These are phyloP conservation scores for Diglossa cyanea DNA, from an alignment of 2,797 vertebrate species.

Conservation along the genomic window DNA sequence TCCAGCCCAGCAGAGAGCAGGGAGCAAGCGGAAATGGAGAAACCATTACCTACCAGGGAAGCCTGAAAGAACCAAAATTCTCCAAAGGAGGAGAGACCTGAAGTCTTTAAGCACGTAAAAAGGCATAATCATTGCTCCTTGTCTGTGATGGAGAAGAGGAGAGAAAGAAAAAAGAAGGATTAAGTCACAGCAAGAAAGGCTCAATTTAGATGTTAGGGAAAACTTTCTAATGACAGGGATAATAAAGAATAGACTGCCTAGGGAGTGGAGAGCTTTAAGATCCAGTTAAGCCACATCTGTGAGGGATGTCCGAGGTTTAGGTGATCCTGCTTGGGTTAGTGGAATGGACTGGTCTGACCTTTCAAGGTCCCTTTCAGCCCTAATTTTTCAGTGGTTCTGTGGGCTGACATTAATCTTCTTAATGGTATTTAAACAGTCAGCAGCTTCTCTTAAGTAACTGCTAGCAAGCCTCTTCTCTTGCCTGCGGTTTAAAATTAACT, in stretches of 20 bases:
- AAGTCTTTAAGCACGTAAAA: slow-evolving; percentile 41
- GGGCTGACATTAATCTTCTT: slow-evolving; percentile 63
- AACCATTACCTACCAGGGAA: slow-evolving; percentile 3
- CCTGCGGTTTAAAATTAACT: slow-evolving; percentile 62
- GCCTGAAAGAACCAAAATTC: slow-evolving; percentile 1
- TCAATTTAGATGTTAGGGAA: slow-evolving; percentile 64
- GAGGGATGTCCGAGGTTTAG: slow-evolving; percentile 40
- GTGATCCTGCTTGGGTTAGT: slow-evolving; percentile 51
- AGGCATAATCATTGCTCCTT: slow-evolving; percentile 17
- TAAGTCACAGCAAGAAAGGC: slow-evolving; percentile 64
- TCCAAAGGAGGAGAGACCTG: slow-evolving; percentile 7
- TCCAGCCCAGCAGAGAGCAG: slow-evolving; percentile 32
- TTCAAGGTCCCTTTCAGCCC: slow-evolving; percentile 53
- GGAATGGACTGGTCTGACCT: slow-evolving; percentile 49
- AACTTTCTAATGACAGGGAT: slow-evolving; percentile 61
- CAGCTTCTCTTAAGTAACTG: slow-evolving; percentile 68
- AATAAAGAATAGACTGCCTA: slow-evolving; percentile 64
- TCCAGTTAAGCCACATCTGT: slow-evolving; percentile 64
- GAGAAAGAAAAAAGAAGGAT: neutral
- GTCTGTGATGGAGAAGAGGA: neutral
- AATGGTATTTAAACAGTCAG: slow-evolving; percentile 67
- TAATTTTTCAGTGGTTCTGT: slow-evolving; percentile 64
- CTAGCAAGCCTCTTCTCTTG: slow-evolving; percentile 63
- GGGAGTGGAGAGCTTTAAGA: slow-evolving; percentile 51
- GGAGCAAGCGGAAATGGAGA: neutral